A percentile compares a stretch with the other conserved stretches of the same genome.
These are phyloP conservation scores for Dendrocopos noguchii DNA, from an alignment of 2,113 vertebrate species.

Conservation along the genomic window DNA sequence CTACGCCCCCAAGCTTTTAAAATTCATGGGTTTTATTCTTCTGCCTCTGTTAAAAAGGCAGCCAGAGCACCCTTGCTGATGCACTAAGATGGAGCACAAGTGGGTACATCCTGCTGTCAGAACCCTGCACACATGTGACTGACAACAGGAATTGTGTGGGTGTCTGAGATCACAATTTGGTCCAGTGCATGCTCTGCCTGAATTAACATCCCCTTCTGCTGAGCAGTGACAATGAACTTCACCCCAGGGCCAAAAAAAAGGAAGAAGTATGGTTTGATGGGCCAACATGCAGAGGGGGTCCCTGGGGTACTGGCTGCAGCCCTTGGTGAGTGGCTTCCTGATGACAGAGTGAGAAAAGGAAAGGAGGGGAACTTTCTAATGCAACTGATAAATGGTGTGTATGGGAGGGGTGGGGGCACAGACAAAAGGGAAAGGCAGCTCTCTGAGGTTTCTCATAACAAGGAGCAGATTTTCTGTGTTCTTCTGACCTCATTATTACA, in stretches of 20 bases:
- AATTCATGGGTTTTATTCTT: background rate
- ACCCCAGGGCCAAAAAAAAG: background rate
- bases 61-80: background rate
- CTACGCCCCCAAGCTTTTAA: background rate
- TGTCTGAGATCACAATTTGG: background rate
- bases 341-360: background rate
- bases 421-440: background rate
- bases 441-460: background rate
- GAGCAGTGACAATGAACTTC: background rate
- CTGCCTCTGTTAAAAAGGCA: background rate
- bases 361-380: background rate
- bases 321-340: background rate
- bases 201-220: background rate
- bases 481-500: background rate
- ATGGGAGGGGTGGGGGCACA: background rate
- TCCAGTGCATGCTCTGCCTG: background rate
- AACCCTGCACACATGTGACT: background rate
- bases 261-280: background rate
- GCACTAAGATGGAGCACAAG: background rate
- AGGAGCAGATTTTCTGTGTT: slow-evolving; percentile 19
- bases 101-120: slow-evolving; percentile 1
- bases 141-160: slow-evolving; percentile 17
- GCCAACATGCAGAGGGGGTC: background rate
- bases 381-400: background rate
- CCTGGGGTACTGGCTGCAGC: background rate